Evolutionary conservation across 1,140 invertebrate species (phyloP).

Genomic region (Heterodera schachtii): DNA sequence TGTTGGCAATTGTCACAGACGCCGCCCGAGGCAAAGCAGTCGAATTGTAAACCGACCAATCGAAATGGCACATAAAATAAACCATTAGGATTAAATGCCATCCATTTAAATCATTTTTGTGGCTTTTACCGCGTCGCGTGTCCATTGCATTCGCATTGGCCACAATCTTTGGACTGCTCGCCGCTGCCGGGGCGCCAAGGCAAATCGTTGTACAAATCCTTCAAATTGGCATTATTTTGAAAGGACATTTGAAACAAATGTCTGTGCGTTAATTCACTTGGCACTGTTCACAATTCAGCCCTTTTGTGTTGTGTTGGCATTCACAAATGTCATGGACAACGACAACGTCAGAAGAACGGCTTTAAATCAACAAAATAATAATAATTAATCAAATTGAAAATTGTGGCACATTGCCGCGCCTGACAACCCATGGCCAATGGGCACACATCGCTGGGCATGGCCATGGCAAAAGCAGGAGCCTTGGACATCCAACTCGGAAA

Average conservation of each 20-base stretch:
- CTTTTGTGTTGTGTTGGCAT: conserved; percentile 82
- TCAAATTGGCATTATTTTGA: no score
- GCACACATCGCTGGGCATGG: conserved; percentile 90
- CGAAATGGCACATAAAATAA: conserved; percentile 77
- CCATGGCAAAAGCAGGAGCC: conserved; percentile 99
- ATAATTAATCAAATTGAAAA: no score
- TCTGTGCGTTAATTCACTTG: conserved; percentile 66
- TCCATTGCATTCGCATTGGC: conserved; percentile 86
- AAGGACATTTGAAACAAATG: no score
- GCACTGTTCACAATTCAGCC: conserved; percentile 87
- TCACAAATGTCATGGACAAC: conserved; percentile 84
- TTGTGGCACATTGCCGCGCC: conserved; percentile 9
- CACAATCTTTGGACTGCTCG: conserved; percentile 86
- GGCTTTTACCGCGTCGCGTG: conserved; percentile 72
- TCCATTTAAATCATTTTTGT: no score
- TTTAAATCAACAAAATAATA: conserved; percentile 58
- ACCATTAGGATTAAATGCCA: not conserved
- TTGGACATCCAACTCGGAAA: conserved; percentile 92
- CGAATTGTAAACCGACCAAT: conserved; percentile 80
- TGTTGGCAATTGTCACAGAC: conserved; percentile 88
- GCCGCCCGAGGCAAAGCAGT: conserved; percentile 77
- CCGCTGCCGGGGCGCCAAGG: conserved; percentile 91
- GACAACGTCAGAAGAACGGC: conserved; percentile 66
- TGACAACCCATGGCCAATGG: conserved; percentile 65
- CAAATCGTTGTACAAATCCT: conserved; percentile 87